Base-by-base conservation (phyloP, 2,113 vertebrate genomes). In the Brachyhypopomus gauderio region DNA sequence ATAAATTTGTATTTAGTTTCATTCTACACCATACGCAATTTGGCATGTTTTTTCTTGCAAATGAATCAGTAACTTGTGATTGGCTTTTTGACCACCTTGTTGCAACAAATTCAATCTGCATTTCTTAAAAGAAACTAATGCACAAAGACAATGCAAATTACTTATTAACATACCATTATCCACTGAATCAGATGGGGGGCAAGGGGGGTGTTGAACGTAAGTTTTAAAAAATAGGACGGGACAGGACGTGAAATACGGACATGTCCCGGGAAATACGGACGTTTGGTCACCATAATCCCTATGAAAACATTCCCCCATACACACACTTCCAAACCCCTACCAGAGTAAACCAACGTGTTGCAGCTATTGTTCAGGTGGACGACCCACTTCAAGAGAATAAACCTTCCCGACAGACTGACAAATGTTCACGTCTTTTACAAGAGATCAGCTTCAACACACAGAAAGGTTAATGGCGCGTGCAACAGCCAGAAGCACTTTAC, bases 401-500 rank as follows among this genome's bases (percentile, higher is more conserved):
- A 66, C 41, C n/a, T 62, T 22, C 34, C 62, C 52, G 77, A 83
- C 77, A 71, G 56, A 58, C 34, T 62, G 75, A 85, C 79, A 60
- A 75, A 83, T 85, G 52, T 63, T 75, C 62, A 4, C 67, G 25
- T 83, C 20, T 77, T 78, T 48, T 84, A 30, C 12, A 23, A 77
- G 71, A 79, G 59, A 75, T 75, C 73, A 83, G 59, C 66, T 34
- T 67, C 38, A 79, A 79, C 62, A 80, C 66, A 45, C 52, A 72
- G 74, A 82, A 80, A 75, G 76, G 78, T 81, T 85, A 83, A 87
- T 85, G 80, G 27, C 70, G 38, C 83, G 67, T 80, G 80, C 62
- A 75, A 85, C 84, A 86, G 81, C 85, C 83, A 91, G 85, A 84
- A 88, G 79, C 87, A 89, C 87, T 90, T 90, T 88, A 66, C 84